phyloP scores from a whole-genome alignment of 1,140 invertebrate genomes.

The Micrasema longulum region DNA sequence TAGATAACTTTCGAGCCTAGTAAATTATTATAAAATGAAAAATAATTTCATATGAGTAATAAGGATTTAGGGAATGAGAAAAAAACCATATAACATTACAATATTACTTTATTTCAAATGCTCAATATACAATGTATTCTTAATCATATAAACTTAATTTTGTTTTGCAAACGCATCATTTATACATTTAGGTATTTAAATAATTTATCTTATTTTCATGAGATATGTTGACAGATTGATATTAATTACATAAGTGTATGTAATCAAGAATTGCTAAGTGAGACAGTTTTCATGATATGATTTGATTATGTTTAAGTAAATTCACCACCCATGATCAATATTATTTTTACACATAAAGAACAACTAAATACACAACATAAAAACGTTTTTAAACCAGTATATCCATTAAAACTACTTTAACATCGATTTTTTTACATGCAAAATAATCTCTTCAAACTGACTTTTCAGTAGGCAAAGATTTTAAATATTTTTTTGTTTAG shows the following conservation, averaged over 20 bases:
- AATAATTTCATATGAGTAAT: too few relatives aligned
- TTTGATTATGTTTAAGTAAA: background rate
- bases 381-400: too few relatives aligned
- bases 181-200: background rate
- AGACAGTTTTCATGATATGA: constrained; percentile 8
- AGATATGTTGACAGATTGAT: constrained; percentile 24
- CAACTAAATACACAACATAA: too few relatives aligned
- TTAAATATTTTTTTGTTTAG: too few relatives aligned
- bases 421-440: too few relatives aligned
- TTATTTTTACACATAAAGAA: constrained; percentile 17
- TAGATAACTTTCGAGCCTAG: too few relatives aligned
- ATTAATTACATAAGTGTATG: constrained; percentile 1
- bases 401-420: too few relatives aligned
- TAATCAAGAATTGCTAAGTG: background rate
- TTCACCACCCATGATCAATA: background rate
- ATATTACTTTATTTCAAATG: constrained; percentile 47
- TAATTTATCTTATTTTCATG: background rate
- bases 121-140: constrained; percentile 43
- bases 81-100: constrained; percentile 35
- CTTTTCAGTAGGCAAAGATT: too few relatives aligned
- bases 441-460: too few relatives aligned
- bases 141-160: constrained; percentile 31
- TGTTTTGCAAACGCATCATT: constrained; percentile 33
- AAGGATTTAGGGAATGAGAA: too few relatives aligned
- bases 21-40: too few relatives aligned